Conservation (phyloP, 2,797 vertebrate genomes). For the Knipowitschia caucasica region DNA sequence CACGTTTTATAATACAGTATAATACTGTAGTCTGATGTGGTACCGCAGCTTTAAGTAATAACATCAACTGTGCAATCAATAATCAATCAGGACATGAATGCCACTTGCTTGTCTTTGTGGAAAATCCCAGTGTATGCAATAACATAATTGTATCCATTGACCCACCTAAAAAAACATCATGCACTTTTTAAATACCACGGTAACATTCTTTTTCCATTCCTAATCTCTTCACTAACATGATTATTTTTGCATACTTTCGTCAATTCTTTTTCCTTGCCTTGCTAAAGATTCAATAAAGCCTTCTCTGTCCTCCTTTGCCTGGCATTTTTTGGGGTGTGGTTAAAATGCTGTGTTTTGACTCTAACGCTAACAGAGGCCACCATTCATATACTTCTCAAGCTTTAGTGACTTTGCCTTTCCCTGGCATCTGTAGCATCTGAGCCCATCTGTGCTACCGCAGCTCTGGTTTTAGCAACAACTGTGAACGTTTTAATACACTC, state of each 20-base stretch:
- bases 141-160: too few relatives aligned
- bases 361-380: constrained; percentile 57
- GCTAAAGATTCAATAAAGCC: constrained; percentile 28
- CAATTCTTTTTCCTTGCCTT: constrained; percentile 1
- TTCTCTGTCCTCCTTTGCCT: constrained; percentile 38
- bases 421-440: constrained; percentile 1
- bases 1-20: too few relatives aligned
- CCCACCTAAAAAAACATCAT: too few relatives aligned
- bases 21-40: too few relatives aligned
- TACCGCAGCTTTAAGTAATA: too few relatives aligned
- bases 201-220: too few relatives aligned
- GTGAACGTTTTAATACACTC: not conserved
- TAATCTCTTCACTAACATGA: too few relatives aligned
- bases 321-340: constrained; percentile 58
- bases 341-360: constrained; percentile 48
- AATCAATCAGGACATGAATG: too few relatives aligned
- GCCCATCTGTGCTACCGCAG: not conserved
- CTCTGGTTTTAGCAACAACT: not conserved
- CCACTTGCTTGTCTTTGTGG: too few relatives aligned
- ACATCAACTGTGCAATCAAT: too few relatives aligned
- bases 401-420: constrained; percentile 6
- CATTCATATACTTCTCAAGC: constrained; percentile 56
- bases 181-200: too few relatives aligned
- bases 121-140: too few relatives aligned
- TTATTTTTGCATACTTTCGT: not conserved